Evolutionary conservation across 2,888 invertebrate genomes (phyloP).

Genomic region (Notodonta ziczac): DNA sequence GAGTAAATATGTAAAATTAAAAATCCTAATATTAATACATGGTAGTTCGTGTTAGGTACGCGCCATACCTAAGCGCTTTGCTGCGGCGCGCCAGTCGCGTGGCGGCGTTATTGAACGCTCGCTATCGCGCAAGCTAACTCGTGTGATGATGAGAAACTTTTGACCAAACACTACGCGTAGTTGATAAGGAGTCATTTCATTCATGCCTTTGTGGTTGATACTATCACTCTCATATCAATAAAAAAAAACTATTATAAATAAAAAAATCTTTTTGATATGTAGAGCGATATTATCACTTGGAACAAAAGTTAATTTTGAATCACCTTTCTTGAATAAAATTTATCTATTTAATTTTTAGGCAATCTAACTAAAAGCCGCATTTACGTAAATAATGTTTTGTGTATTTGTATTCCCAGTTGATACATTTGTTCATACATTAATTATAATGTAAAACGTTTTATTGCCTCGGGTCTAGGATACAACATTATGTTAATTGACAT

Average conservation of each 20-base stretch:
- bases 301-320: conserved; percentile 25
- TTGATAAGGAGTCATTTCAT: conserved; percentile 31
- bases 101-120: conserved; percentile 13
- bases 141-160: conserved; percentile 18
- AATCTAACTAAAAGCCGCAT: conserved; percentile 39
- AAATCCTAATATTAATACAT: conserved; percentile 52
- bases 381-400: conserved; percentile 29
- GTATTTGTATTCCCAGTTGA: conserved; percentile 23
- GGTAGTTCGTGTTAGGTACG: conserved; percentile 36
- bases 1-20: conserved; percentile 50
- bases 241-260: conserved; percentile 12
- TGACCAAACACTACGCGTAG: conserved; percentile 38
- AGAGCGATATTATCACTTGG: conserved; percentile 15
- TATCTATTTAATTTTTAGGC: conserved; percentile 13
- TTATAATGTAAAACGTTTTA: conserved; percentile 22
- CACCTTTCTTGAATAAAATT: conserved; percentile 12
- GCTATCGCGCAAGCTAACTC: conserved; percentile 15
- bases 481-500: conserved; percentile 36
- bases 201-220: conserved; percentile 11
- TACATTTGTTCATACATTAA: conserved; percentile 37
- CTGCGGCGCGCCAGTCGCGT: conserved; percentile 13
- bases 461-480: conserved; percentile 41
- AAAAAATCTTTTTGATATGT: conserved; percentile 15
- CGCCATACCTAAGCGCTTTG: conserved; percentile 10
- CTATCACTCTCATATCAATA: background rate